Conservation (phyloP, 2,113 vertebrate species). For the Prionailurus viverrinus region DNA sequence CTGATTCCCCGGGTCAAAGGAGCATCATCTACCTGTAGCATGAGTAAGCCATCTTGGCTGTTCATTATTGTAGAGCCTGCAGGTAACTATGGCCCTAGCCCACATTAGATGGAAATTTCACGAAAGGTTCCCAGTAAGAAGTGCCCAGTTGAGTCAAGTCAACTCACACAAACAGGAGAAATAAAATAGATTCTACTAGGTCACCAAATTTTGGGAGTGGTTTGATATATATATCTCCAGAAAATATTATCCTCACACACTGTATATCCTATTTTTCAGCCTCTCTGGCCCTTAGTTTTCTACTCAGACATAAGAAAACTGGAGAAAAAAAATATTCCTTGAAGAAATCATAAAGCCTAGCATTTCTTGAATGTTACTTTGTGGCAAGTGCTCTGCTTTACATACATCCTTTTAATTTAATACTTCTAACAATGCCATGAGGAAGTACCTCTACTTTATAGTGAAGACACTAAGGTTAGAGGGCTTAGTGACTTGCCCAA, state of each 20-base stretch:
- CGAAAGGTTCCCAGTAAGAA: background rate
- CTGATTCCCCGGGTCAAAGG: background rate
- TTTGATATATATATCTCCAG: background rate
- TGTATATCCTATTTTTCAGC: background rate
- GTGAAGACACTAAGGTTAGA: conserved; percentile 18
- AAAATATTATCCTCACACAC: background rate
- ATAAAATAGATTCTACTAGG: background rate
- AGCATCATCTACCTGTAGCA: background rate
- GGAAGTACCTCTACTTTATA: background rate
- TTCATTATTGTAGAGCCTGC: background rate
- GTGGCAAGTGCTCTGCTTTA: background rate
- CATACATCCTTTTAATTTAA: background rate
- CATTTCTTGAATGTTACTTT: background rate
- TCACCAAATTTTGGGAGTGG: background rate
- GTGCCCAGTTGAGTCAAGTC: background rate
- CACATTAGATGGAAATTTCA: background rate
- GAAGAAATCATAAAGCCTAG: background rate
- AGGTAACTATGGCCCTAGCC: background rate
- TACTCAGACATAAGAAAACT: conserved; percentile 21
- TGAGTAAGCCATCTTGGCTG: background rate
- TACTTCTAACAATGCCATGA: background rate
- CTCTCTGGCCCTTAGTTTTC: background rate
- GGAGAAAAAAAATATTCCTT: background rate
- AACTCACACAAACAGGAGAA: background rate
- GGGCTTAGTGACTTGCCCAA: background rate